phyloP scores from a whole-genome alignment of 35 echinoderm and acorn worm genomes.

The Nesometra sesokonis region DNA sequence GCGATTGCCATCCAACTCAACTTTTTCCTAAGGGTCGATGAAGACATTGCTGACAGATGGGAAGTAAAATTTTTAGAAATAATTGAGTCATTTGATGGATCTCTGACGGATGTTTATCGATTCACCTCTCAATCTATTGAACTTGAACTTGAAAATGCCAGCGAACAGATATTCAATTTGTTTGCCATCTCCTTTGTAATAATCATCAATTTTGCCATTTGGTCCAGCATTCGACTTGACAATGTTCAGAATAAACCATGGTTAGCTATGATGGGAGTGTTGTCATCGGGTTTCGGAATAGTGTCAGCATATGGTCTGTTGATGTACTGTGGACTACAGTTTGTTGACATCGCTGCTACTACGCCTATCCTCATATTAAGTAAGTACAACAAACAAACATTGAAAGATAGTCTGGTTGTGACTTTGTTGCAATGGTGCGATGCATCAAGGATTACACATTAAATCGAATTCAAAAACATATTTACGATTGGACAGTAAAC shows the following conservation, averaged over 20 bases:
- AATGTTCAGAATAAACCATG: slow-evolving; percentile 10
- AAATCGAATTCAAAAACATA: too few relatives aligned
- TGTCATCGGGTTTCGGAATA: slow-evolving; percentile 1
- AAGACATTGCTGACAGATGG: background rate
- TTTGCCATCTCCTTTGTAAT: slow-evolving; percentile 7
- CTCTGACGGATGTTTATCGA: background rate
- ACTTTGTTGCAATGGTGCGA: too few relatives aligned
- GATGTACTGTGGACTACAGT: background rate
- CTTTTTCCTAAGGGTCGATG: slow-evolving; percentile 2
- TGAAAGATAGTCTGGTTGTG: too few relatives aligned
- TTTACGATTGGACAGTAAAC: too few relatives aligned
- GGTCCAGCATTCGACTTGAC: slow-evolving; percentile 7
- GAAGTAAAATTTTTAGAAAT: slow-evolving; percentile 20
- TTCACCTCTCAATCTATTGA: slow-evolving; percentile 12
- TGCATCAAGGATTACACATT: too few relatives aligned
- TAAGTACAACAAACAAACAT: slow-evolving; percentile 8
- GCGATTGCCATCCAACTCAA: background rate
- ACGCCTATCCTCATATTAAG: slow-evolving; percentile 37
- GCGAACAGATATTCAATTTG: background rate
- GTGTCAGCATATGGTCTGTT: slow-evolving; percentile 11
- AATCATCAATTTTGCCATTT: slow-evolving; percentile 12
- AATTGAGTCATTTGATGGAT: background rate
- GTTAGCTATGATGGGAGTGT: slow-evolving; percentile 10
- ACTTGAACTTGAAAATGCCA: slow-evolving; percentile 14
- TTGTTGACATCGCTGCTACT: slow-evolving; percentile 9